Evolutionary conservation across 2,113 vertebrate genomes (phyloP), one percentile per base, ranked within the genome.

Genomic region (Hippocampus comes): DNA sequence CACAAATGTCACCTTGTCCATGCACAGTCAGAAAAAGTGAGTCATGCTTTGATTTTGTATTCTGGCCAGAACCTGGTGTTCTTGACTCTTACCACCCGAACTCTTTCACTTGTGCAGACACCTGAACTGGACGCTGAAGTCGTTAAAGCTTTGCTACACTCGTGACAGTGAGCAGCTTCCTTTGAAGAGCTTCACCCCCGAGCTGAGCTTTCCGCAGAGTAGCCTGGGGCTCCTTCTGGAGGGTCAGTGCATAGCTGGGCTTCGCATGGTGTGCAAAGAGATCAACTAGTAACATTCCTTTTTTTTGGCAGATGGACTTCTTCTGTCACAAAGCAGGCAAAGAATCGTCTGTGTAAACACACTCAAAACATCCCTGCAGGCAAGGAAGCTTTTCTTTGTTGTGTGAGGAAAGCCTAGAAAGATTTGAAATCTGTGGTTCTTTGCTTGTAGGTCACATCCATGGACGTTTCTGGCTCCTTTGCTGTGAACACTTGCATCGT

Each of bases 11-110:
- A 96, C 95, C 14, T 89, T 98, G 57, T 98, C 96, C 20, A 95
- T 98, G 95, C 97, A 97, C 78, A 99, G 97, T 91, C 96, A 96
- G 82, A 98, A 97, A 84, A 94, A 94, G 97, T 98, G 77, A 93
- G 90, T 68, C 42, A 69, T 30, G 3, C 18, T 67, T 46, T n/a
- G 20, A 27, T 59, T 21, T 42, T 59, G 4, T 57, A 10, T 38
- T 25, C 18, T 12, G 34, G 34, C 34, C 34, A 8, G 5, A 43
- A 23, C 14, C 57, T 60, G 12, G 49, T 55, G n/a, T 41, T 67
- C 59, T 25, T 60, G 0, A 73, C 20, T 23, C 3, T 27, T 34
- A 51, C 53, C 17, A 56, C 21, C 53, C n/a, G 1, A 0, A 56
- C n/a, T 53, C 18, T 60, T 5, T 48, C 5, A 21, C 8, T 27